Evolutionary conservation across 2,888 invertebrate genomes (phyloP), one percentile per base, ranked within the genome.

Genomic region (Dryomyza anilis): DNA sequence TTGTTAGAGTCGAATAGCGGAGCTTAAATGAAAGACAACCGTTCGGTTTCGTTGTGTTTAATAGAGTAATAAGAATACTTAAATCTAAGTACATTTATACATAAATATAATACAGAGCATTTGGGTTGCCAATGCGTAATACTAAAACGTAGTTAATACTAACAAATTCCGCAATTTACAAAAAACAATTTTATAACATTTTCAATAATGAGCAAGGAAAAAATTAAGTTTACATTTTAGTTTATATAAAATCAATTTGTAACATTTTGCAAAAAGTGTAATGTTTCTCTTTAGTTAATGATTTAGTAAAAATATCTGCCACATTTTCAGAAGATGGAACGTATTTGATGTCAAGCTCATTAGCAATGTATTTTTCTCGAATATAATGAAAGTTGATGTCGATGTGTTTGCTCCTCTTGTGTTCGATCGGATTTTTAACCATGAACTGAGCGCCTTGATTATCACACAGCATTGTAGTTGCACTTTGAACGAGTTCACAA

Each of bases 401-500:
- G 33, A 68, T 69, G 46, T 70, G 69, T 30, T 69, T 71, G 16
- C 64, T 69, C 5, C 65, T 36, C 43, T 68, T 65, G 21, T 68
- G 65, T n/a, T 61, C 63, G 2, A 62, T 64, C 2, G 69, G 53
- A 55, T 68, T 67, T 33, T 67, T 69, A 7, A 63, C 65, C 65
- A 63, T 53, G 60, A 64, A 66, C 3, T 64, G 45, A 10, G 57
- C 62, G 14, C 66, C 45, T 65, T 66, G 55, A 16, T 63, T 68
- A 21, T 63, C 66, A 36, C 58, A 64, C 14, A 33, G 33, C 33
- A 33, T n/a, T n/a, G n/a, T n/a, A n/a, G n/a, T n/a, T n/a, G n/a
- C n/a, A n/a, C n/a, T n/a, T n/a, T n/a, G n/a, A n/a, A n/a, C n/a
- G n/a, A n/a, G n/a, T n/a, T n/a, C n/a, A n/a, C n/a, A n/a, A n/a